Evolutionary conservation across 2,113 vertebrate genomes (phyloP).

Genomic region (Danionella cerebrum): DNA sequence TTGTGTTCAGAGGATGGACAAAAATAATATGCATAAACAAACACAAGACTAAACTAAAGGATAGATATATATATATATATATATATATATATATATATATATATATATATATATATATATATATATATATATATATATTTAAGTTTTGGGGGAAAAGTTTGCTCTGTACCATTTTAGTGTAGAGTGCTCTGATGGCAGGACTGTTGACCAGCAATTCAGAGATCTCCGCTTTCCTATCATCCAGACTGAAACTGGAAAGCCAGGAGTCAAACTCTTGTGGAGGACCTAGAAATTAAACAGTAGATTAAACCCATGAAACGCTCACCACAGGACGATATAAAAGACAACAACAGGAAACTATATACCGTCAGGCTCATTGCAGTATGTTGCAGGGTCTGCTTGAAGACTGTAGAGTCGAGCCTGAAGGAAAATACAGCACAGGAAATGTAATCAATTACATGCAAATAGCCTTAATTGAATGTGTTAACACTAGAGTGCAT

Average conservation of each 20-base stretch:
- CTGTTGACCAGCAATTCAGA: slow-evolving; percentile 86
- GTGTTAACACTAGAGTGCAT: too few relatives aligned
- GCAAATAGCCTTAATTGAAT: too few relatives aligned
- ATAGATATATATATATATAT: neutral
- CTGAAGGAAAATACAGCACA: slow-evolving; percentile 54
- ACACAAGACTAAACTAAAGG: too few relatives aligned
- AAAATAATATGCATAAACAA: neutral
- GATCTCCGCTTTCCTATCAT: slow-evolving; percentile 86
- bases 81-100: neutral
- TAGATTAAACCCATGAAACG: too few relatives aligned
- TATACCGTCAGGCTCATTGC: slow-evolving; percentile 94
- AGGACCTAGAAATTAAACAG: slow-evolving; percentile 65
- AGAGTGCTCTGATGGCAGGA: slow-evolving; percentile 88
- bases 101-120: neutral
- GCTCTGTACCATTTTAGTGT: slow-evolving; percentile 88
- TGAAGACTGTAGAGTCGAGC: slow-evolving; percentile 95
- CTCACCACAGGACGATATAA: neutral
- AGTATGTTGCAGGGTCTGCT: slow-evolving; percentile 95
- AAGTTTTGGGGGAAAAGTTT: neutral
- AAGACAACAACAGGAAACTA: neutral
- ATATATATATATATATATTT: neutral
- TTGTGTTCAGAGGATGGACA: too few relatives aligned
- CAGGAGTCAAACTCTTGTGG: slow-evolving; percentile 81
- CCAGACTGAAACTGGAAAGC: slow-evolving; percentile 77
- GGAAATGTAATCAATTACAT: neutral